phyloP scores from a whole-genome alignment of 2,888 invertebrate species.

The Amorpha juglandis region DNA sequence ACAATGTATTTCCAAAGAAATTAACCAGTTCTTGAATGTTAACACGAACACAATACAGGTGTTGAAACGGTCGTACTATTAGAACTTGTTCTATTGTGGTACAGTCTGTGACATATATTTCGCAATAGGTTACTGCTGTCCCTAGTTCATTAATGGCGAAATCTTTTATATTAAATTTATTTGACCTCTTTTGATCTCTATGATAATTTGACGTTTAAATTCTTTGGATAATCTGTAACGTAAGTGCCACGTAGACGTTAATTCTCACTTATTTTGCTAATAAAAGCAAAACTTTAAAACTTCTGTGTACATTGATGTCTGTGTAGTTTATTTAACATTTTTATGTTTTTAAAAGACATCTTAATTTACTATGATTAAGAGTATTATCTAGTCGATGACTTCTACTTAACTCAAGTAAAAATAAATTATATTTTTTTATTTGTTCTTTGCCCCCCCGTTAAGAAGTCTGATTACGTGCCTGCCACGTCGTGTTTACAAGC shows the following conservation, averaged over 20 bases:
- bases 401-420: too few species aligned
- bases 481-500: constrained; percentile 47
- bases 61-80: constrained; percentile 5
- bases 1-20: background rate
- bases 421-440: background rate
- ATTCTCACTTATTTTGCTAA: too few species aligned
- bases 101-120: constrained; percentile 9
- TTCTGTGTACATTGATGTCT: too few species aligned
- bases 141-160: constrained; percentile 1
- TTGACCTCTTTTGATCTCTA: too few species aligned
- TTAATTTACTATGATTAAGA: too few species aligned
- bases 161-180: background rate
- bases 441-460: background rate
- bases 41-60: background rate
- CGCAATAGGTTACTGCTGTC: background rate
- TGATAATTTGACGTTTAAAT: too few species aligned
- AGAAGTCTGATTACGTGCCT: constrained; percentile 14
- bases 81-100: constrained; percentile 19
- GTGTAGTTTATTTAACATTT: too few species aligned
- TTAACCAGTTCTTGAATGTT: constrained; percentile 1
- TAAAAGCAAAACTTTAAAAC: too few species aligned
- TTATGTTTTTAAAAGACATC: too few species aligned
- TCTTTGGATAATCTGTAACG: too few species aligned
- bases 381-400: too few species aligned
- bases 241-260: too few species aligned